Evolutionary conservation across 2,888 invertebrate genomes (phyloP).

Genomic region (Nowickia ferox): DNA sequence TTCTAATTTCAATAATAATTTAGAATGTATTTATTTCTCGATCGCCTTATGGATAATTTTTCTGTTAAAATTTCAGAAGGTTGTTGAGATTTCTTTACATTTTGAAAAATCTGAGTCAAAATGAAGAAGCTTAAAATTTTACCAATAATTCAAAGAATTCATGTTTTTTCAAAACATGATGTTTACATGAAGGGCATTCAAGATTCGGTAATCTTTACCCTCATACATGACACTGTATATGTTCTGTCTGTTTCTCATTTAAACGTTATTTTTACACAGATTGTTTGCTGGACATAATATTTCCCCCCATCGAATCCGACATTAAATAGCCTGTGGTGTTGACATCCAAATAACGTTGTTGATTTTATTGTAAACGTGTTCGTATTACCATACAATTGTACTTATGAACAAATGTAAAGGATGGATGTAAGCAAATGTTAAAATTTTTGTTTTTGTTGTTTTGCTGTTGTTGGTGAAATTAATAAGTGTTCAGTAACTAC

Average conservation of each 20-base stretch:
- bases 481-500: background rate
- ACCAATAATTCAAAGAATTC: no score
- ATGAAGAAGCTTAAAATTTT: no score
- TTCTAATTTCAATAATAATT: no score
- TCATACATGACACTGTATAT: background rate
- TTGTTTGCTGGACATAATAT: conserved; percentile 4
- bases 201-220: background rate
- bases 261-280: background rate
- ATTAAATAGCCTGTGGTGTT: conserved; percentile 52
- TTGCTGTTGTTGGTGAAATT: background rate
- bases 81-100: no score
- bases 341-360: conserved; percentile 28
- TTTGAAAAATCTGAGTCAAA: no score
- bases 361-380: conserved; percentile 6
- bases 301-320: background rate
- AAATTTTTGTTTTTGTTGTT: conserved; percentile 28
- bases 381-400: conserved; percentile 8
- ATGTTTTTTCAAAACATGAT: no score
- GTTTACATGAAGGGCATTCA: background rate
- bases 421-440: conserved; percentile 28
- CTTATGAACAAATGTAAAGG: background rate
- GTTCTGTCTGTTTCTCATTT: background rate
- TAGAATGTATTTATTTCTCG: no score
- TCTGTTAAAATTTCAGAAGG: no score
- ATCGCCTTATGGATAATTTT: no score